Conservation (phyloP, 2,113 vertebrate genomes). For the Odontesthes bonariensis region DNA sequence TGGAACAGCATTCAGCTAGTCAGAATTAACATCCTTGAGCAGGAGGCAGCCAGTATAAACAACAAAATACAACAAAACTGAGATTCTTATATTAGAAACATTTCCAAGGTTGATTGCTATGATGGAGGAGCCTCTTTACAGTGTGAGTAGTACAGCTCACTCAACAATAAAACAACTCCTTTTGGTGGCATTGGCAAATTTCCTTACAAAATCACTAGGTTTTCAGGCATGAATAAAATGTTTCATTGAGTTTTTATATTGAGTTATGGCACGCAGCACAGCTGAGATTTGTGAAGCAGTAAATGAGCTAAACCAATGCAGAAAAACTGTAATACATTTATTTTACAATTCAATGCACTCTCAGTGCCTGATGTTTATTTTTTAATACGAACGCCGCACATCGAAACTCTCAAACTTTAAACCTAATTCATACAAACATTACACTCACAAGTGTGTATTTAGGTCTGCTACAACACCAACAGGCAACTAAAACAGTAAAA, state of each 20-base stretch:
- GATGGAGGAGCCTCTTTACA: background rate
- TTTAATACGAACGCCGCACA: background rate
- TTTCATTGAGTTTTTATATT: constrained; percentile 1
- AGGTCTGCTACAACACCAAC: too few species aligned
- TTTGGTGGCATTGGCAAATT: background rate
- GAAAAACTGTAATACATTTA: background rate
- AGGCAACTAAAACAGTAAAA: too few species aligned
- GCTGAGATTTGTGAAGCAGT: background rate
- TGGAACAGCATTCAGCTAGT: too few species aligned
- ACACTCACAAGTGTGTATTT: background rate
- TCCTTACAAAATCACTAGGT: background rate
- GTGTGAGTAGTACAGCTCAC: background rate
- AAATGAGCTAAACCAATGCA: constrained; percentile 2
- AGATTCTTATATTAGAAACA: background rate
- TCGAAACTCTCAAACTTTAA: background rate
- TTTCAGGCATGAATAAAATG: background rate
- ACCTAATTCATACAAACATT: background rate
- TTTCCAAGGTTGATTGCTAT: background rate
- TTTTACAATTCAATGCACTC: constrained; percentile 1
- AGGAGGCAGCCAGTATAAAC: too few species aligned
- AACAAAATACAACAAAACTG: too few species aligned
- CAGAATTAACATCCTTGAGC: too few species aligned
- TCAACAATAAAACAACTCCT: background rate
- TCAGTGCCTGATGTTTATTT: background rate
- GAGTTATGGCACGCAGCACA: background rate